Conservation (phyloP, 2,113 vertebrate genomes). For the Sakesphorus luctuosus region DNA sequence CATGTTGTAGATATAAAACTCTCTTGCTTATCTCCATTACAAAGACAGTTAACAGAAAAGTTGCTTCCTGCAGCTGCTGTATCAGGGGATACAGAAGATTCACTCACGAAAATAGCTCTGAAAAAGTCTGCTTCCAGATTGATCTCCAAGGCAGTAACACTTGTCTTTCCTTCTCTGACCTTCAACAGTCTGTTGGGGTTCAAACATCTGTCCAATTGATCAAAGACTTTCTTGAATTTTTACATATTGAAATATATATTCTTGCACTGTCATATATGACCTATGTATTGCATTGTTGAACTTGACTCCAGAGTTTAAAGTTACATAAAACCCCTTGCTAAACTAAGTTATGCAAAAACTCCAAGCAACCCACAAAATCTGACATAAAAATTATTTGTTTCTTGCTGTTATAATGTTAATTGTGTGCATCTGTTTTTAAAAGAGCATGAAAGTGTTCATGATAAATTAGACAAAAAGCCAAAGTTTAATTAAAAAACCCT, state of each 20-base stretch:
- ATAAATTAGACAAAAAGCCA: not conserved
- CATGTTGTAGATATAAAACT: not conserved
- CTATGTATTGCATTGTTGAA: not conserved
- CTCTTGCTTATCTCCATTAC: not conserved
- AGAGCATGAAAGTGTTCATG: not conserved
- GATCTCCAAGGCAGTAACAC: not conserved
- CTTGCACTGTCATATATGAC: not conserved
- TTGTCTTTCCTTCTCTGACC: not conserved
- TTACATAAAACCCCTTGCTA: not conserved
- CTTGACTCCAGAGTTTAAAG: not conserved
- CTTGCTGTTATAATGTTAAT: not conserved
- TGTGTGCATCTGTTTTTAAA: not conserved
- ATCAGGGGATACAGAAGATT: not conserved
- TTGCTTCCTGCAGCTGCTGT: not conserved
- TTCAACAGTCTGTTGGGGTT: not conserved
- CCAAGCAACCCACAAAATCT: not conserved
- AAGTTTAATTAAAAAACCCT: slow-evolving; percentile 61
- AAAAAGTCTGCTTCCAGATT: not conserved
- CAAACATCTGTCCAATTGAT: not conserved
- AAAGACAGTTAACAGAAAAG: not conserved
- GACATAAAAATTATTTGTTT: not conserved
- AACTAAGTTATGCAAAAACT: not conserved
- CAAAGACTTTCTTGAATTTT: not conserved
- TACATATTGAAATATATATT: not conserved
- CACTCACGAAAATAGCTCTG: not conserved